phyloP scores from a whole-genome alignment of 1,140 invertebrate species.

The Eriosoma lanigerum region DNA sequence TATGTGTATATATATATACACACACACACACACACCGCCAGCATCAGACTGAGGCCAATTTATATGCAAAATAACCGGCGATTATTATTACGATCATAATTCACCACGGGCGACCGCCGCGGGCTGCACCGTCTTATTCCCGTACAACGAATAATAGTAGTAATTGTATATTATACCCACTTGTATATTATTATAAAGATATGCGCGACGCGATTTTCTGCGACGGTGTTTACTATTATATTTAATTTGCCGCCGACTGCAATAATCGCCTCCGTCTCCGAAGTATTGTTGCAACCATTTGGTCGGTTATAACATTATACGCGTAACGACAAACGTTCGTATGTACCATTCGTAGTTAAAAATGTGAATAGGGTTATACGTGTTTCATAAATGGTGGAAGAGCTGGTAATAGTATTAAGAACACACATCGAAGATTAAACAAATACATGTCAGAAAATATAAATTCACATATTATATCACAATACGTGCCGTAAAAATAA shows the following conservation, averaged over 20 bases:
- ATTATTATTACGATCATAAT: conserved; percentile 38
- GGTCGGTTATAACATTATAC: too few species aligned
- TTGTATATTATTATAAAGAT: background rate
- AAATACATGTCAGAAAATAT: too few species aligned
- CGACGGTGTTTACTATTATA: conserved; percentile 6
- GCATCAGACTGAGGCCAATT: conserved; percentile 2
- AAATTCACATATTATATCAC: too few species aligned
- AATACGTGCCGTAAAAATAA: too few species aligned
- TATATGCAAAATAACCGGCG: conserved; percentile 40
- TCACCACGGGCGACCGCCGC: background rate
- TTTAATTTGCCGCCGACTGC: conserved; percentile 11
- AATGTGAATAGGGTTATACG: too few species aligned
- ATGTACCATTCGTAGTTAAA: too few species aligned
- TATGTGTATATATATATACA: background rate
- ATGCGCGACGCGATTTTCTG: background rate
- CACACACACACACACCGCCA: background rate
- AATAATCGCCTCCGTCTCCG: background rate
- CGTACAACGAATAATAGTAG: background rate
- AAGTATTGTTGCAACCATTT: too few species aligned
- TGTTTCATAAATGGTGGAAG: too few species aligned
- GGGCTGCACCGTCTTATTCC: too few species aligned
- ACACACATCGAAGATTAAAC: too few species aligned
- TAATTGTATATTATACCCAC: conserved; percentile 9
- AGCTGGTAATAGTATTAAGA: too few species aligned
- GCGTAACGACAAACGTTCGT: too few species aligned